phyloP scores from a whole-genome alignment of 2,888 invertebrate species.

The Venustoraphidia nigricollis region DNA sequence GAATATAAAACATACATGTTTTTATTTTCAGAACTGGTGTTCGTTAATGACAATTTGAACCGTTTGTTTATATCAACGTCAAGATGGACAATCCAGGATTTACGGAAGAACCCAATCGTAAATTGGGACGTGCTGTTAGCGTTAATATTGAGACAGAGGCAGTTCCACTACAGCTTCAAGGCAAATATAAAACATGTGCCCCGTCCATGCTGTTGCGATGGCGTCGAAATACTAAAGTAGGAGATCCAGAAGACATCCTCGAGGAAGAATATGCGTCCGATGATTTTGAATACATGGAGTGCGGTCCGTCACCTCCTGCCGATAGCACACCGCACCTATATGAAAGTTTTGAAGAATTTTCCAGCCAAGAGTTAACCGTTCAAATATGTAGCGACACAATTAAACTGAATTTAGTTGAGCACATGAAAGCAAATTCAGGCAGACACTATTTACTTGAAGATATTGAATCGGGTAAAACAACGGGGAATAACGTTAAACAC shows the following conservation, averaged over 20 bases:
- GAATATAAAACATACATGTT: too few relatives aligned
- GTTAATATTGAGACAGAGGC: constrained; percentile 26
- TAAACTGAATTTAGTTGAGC: constrained; percentile 56
- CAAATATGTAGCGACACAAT: constrained; percentile 60
- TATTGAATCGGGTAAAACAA: constrained; percentile 50
- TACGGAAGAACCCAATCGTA: constrained; percentile 20
- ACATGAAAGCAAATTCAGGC: constrained; percentile 52
- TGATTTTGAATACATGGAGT: constrained; percentile 63
- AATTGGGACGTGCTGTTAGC: constrained; percentile 28
- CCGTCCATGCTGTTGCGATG: constrained; percentile 14
- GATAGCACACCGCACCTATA: constrained; percentile 70
- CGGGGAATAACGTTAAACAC: constrained; percentile 35
- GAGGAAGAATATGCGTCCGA: constrained; percentile 53
- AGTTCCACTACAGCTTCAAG: constrained; percentile 23
- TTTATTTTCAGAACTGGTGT: too few relatives aligned
- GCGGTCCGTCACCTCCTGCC: constrained; percentile 63
- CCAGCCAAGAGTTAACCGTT: constrained; percentile 48
- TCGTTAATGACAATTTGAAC: too few relatives aligned
- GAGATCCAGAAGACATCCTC: constrained; percentile 30
- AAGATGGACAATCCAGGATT: constrained; percentile 28
- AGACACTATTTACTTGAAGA: constrained; percentile 54
- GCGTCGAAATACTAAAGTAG: constrained; percentile 16
- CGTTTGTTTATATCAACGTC: background rate
- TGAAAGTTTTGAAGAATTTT: constrained; percentile 58
- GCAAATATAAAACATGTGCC: constrained; percentile 2